Conservation (phyloP, 2,888 invertebrate species). For the Noctua comes region DNA sequence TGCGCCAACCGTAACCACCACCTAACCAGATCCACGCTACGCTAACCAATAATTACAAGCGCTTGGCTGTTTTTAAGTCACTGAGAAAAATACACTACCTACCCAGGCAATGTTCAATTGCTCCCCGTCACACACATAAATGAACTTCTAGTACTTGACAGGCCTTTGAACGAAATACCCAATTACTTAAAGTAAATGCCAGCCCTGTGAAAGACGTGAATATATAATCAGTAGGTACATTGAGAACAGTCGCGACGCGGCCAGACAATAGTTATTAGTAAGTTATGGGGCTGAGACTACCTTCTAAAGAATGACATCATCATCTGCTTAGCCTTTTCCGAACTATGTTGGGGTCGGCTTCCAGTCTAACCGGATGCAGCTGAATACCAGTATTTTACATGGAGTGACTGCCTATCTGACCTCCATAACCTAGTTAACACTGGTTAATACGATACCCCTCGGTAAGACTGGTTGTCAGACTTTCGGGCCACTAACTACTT, state of each 20-base stretch:
- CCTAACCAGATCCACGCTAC: neutral
- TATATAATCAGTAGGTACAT: conserved; percentile 19
- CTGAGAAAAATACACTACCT: neutral
- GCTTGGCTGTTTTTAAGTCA: neutral
- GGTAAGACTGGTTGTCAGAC: no score
- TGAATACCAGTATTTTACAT: no score
- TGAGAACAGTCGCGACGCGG: conserved; percentile 2
- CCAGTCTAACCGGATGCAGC: no score
- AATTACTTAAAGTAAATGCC: neutral
- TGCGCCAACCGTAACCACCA: no score
- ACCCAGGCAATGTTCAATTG: neutral
- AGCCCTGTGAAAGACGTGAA: conserved; percentile 22
- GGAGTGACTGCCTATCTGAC: no score
- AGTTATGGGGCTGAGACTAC: neutral
- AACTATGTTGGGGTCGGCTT: no score
- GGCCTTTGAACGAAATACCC: neutral
- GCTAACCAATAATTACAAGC: neutral
- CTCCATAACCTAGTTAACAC: no score
- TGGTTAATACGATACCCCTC: no score
- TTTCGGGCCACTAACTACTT: no score
- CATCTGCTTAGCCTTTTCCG: no score
- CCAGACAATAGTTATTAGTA: conserved; percentile 2
- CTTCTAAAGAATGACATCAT: neutral
- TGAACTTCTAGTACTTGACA: neutral
- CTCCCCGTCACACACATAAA: neutral